Base-by-base conservation (phyloP, 30 jellyfish, hydroid and myxozoan genomes). In the Aurelia aurita complex sp. Pacific region DNA sequence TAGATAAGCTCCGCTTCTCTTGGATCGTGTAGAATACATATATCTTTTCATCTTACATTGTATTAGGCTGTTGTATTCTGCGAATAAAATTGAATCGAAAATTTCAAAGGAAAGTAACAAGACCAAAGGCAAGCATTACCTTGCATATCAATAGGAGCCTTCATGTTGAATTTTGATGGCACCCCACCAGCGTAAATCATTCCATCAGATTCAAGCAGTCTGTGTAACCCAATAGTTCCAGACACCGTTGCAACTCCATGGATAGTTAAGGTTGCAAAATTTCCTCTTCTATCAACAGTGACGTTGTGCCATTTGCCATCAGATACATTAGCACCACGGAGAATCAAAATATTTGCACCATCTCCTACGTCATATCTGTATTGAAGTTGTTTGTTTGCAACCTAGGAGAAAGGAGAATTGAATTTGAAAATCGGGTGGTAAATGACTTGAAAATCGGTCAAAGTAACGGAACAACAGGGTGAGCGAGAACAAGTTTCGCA, bases 361-460 rank as follows among this genome's bases (percentile, higher is more conserved):
- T 91, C 97, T 36, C 99, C 99, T 23, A 95, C 94, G 64, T 95
- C 90, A 88, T 64, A 95, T 53, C 89, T 71, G 96, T 95, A 95
- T 63, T 87, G 94, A 60, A 95, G 69, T 43, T 78, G 69, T 10
- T 78, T 68, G 94, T 89, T 82, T 18, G 42, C 82, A 70, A 95
- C 85, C 99, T 95, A 77, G 57, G 8, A 4, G 14, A 46, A 46
- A 46, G 57, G 57, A 9, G 57, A 46, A 5, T 6, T 46, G 57
- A 40, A 40, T 0, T 3, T 40, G 52, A 40, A 23, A 2, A 1
- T 40, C 52, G 9, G 0, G 52, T 40, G 9, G 52, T 40, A 40
- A 9, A 40, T 40, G 52, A 40, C 6, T 40, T 40, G 52, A 40
- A 40, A 3, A 40, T 40, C 52, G 52, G 8, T 6, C 6, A 40